Conservation (phyloP, 2,888 invertebrate genomes). For the Xestia sexstrigata region DNA sequence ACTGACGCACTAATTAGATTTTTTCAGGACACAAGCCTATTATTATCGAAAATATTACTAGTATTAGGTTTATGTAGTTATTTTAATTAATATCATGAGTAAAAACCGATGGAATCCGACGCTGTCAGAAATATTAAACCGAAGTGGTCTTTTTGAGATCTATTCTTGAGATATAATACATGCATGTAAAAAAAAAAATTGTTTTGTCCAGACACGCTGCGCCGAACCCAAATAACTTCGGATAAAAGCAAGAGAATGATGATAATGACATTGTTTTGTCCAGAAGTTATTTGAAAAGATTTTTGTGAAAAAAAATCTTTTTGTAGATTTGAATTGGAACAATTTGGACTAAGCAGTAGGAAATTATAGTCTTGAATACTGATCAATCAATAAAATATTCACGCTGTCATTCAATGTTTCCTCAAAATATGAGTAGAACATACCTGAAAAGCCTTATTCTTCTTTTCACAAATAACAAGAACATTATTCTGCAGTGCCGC, state of each 20-base stretch:
- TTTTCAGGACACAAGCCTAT: too few relatives aligned
- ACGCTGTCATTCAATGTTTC: background rate
- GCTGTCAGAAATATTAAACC: background rate
- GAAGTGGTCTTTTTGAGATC: background rate
- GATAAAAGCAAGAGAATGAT: too few relatives aligned
- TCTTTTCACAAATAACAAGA: constrained; percentile 83
- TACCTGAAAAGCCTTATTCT: constrained; percentile 84
- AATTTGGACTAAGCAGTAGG: background rate
- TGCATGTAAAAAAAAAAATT: too few relatives aligned
- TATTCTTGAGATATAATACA: background rate
- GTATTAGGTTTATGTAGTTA: too few relatives aligned
- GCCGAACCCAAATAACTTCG: too few relatives aligned
- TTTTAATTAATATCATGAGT: too few relatives aligned
- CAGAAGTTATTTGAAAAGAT: background rate
- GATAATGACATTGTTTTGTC: too few relatives aligned
- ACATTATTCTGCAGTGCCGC: constrained; percentile 81
- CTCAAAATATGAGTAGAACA: background rate
- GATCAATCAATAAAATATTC: background rate
- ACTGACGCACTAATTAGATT: too few relatives aligned
- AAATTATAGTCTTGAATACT: background rate
- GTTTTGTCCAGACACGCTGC: background rate
- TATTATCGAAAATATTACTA: too few relatives aligned
- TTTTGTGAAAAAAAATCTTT: background rate
- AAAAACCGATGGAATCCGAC: too few relatives aligned
- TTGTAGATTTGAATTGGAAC: background rate